phyloP scores from a whole-genome alignment of 2,888 invertebrate genomes.

The Andrena trimmerana region DNA sequence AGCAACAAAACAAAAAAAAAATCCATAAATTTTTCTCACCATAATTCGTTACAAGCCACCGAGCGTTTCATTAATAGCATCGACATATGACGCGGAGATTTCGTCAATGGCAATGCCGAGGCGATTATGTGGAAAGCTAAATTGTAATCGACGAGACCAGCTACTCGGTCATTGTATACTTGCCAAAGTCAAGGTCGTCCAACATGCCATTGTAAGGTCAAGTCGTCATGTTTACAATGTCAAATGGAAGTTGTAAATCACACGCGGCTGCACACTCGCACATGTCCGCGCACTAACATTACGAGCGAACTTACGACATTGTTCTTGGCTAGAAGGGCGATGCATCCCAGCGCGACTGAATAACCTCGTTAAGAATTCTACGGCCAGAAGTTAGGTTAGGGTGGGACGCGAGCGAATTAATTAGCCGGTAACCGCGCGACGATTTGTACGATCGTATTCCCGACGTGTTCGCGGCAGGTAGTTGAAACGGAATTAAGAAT shows the following conservation, averaged over 20 bases:
- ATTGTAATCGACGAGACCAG: constrained; percentile 30
- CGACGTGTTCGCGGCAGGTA: neutral
- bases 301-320: constrained; percentile 43
- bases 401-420: constrained; percentile 9
- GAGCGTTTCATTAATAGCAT: neutral
- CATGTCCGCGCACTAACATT: constrained; percentile 42
- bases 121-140: neutral
- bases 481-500: neutral
- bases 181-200: constrained; percentile 80
- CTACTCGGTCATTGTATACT: constrained; percentile 57
- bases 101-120: constrained; percentile 12
- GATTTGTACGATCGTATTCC: constrained; percentile 3
- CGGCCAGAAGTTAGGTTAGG: constrained; percentile 51
- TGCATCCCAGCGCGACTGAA: constrained; percentile 34
- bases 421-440: constrained; percentile 40
- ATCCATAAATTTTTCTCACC: constrained; percentile 7
- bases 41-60: neutral
- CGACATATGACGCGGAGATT: neutral
- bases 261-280: constrained; percentile 38
- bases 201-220: constrained; percentile 72
- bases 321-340: constrained; percentile 34
- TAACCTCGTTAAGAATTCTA: constrained; percentile 43
- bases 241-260: constrained; percentile 56
- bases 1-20: neutral
- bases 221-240: constrained; percentile 60